Conservation (phyloP, 2,888 invertebrate genomes). For the Taphrorychus bicolor region DNA sequence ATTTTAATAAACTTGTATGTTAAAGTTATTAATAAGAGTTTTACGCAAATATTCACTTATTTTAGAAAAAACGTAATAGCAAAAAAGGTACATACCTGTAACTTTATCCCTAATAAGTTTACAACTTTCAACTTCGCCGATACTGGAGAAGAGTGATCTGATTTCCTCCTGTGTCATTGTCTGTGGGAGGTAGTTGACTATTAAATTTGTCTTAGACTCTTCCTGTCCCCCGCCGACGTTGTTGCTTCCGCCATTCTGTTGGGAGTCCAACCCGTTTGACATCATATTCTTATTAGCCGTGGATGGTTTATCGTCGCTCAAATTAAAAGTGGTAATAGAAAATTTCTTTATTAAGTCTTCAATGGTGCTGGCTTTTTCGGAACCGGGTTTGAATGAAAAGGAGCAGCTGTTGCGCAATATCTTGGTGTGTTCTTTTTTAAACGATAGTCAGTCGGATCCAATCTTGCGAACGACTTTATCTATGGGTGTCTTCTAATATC, state of each 20-base stretch:
- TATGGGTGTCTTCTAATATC: slow-evolving; percentile 47
- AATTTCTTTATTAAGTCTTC: slow-evolving; percentile 49
- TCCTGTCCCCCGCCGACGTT: slow-evolving; percentile 71
- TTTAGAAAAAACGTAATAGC: not conserved
- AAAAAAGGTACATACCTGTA: slow-evolving; percentile 70
- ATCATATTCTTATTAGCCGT: slow-evolving; percentile 65
- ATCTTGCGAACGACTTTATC: slow-evolving; percentile 34
- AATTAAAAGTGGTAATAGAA: slow-evolving; percentile 49
- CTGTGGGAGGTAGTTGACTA: slow-evolving; percentile 93
- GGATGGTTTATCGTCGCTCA: slow-evolving; percentile 49
- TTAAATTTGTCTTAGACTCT: slow-evolving; percentile 95
- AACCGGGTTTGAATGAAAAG: slow-evolving; percentile 40
- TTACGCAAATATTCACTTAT: not conserved
- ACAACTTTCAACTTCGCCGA: slow-evolving; percentile 99
- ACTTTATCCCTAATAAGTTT: slow-evolving; percentile 99
- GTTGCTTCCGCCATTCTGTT: slow-evolving; percentile 80
- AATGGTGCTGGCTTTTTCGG: slow-evolving; percentile 47
- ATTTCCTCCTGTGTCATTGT: slow-evolving; percentile 99
- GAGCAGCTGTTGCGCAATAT: slow-evolving; percentile 20
- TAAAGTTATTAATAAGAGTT: no score
- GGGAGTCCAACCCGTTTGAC: slow-evolving; percentile 85
- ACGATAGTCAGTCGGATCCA: slow-evolving; percentile 41
- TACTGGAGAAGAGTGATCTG: slow-evolving; percentile 94
- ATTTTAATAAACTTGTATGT: no score
- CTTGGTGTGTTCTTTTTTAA: slow-evolving; percentile 42